These are phyloP conservation scores for Digitonthophagus gazella DNA, from an alignment of 2,888 invertebrate genomes.

Conservation along the genomic window DNA sequence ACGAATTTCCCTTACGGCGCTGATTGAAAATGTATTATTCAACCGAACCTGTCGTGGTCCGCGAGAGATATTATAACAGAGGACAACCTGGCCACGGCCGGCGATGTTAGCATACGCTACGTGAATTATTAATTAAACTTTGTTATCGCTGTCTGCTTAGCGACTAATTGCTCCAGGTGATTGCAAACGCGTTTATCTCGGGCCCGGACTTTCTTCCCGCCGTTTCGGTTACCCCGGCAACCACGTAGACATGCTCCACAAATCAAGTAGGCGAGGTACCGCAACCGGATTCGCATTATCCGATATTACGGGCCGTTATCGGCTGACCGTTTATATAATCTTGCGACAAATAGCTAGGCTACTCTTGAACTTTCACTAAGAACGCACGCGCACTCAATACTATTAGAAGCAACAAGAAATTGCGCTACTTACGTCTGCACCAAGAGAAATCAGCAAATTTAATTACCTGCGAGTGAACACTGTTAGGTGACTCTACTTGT, in stretches of 20 bases:
- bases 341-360: neutral
- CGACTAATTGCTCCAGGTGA: neutral
- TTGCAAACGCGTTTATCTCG: neutral
- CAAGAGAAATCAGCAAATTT: neutral
- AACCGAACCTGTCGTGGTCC: neutral
- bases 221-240: neutral
- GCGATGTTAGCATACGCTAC: neutral
- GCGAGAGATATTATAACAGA: neutral
- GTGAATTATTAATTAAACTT: neutral
- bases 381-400: neutral
- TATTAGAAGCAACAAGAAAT: neutral
- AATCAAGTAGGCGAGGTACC: neutral
- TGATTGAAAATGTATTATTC: neutral
- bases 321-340: neutral
- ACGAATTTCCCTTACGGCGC: neutral
- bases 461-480: neutral
- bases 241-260: neutral
- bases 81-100: neutral
- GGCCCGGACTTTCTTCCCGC: neutral
- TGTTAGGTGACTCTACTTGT: neutral
- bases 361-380: neutral
- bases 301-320: neutral
- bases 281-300: neutral
- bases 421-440: neutral
- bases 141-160: neutral